Evolutionary conservation across 2,888 invertebrate species (phyloP).

Genomic region (Amblyteles armatorius): DNA sequence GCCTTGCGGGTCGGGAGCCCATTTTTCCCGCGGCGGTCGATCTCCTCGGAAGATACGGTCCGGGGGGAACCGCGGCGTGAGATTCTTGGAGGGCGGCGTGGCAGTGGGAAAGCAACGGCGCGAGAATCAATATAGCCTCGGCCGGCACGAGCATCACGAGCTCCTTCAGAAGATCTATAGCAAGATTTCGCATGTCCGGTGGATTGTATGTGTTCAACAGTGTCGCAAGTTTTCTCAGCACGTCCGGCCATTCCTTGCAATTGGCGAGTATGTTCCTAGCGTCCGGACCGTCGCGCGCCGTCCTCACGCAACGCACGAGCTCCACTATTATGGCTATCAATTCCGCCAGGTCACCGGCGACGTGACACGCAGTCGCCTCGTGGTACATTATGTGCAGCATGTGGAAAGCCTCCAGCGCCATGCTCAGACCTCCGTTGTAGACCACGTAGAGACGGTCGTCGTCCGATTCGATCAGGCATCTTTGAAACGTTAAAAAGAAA

Average conservation of each 20-base stretch:
- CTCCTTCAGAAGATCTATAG: conserved; percentile 92
- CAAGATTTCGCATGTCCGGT: conserved; percentile 92
- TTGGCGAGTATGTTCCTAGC: conserved; percentile 88
- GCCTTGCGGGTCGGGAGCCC: conserved; percentile 90
- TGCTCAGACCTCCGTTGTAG: conserved; percentile 93
- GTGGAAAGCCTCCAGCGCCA: conserved; percentile 91
- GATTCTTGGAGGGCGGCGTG: conserved; percentile 92
- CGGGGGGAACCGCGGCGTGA: conserved; percentile 89
- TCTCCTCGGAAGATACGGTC: conserved; percentile 91
- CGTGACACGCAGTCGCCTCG: conserved; percentile 96
- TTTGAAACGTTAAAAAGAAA: conserved; percentile 73
- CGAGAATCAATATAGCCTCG: conserved; percentile 92
- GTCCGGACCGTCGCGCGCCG: conserved; percentile 89
- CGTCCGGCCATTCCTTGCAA: conserved; percentile 95
- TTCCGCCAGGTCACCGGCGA: conserved; percentile 93
- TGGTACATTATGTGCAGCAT: conserved; percentile 97
- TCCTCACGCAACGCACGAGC: conserved; percentile 89
- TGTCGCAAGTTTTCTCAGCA: conserved; percentile 94
- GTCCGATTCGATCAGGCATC: conserved; percentile 94
- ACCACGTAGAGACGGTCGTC: conserved; percentile 96
- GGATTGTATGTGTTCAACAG: conserved; percentile 96
- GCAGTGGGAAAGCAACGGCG: conserved; percentile 94
- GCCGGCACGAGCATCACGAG: conserved; percentile 91
- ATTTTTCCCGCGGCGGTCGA: conserved; percentile 88
- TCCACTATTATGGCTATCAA: conserved; percentile 92